These are phyloP conservation scores for Myiothlypis chrysogaster DNA, from an alignment of 2,797 vertebrate genomes.

Conservation along the genomic window DNA sequence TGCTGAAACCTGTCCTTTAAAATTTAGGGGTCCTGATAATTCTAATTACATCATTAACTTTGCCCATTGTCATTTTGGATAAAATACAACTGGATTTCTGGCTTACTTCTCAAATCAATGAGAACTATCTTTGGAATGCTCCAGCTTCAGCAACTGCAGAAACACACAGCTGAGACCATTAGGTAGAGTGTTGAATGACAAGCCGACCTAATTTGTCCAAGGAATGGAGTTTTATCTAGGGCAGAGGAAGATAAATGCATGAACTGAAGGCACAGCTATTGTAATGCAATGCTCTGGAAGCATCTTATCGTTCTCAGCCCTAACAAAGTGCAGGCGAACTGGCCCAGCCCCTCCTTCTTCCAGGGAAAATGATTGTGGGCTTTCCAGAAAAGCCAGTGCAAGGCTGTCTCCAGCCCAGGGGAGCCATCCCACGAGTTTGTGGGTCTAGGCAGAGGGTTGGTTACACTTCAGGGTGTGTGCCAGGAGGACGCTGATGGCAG, in stretches of 20 bases:
- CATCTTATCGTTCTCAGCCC: slow-evolving; percentile 14
- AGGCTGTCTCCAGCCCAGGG: not conserved
- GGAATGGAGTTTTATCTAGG: slow-evolving; percentile 63
- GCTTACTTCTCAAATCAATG: slow-evolving; percentile 25
- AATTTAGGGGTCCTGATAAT: slow-evolving; percentile 61
- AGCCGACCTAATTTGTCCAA: slow-evolving; percentile 65
- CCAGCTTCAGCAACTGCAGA: slow-evolving; percentile 34
- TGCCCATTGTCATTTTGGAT: slow-evolving; percentile 27
- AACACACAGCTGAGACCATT: slow-evolving; percentile 53
- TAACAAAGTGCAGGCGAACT: slow-evolving; percentile 20
- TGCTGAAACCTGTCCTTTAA: slow-evolving; percentile 54
- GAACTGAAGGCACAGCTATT: slow-evolving; percentile 11
- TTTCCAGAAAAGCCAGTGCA: not conserved
- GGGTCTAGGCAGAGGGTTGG: not conserved
- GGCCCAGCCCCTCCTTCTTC: not conserved
- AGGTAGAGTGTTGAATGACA: slow-evolving; percentile 67
- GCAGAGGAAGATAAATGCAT: slow-evolving; percentile 45
- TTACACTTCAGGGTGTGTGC: not conserved
- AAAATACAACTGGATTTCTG: slow-evolving; percentile 58
- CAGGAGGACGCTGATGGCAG: not conserved
- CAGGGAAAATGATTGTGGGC: not conserved
- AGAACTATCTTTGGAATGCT: slow-evolving; percentile 56
- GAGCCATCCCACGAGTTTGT: not conserved
- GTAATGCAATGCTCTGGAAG: not conserved
- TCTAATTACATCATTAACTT: slow-evolving; percentile 71